phyloP scores from a whole-genome alignment of 2,888 invertebrate species.

The Chymomyza procnemis region DNA sequence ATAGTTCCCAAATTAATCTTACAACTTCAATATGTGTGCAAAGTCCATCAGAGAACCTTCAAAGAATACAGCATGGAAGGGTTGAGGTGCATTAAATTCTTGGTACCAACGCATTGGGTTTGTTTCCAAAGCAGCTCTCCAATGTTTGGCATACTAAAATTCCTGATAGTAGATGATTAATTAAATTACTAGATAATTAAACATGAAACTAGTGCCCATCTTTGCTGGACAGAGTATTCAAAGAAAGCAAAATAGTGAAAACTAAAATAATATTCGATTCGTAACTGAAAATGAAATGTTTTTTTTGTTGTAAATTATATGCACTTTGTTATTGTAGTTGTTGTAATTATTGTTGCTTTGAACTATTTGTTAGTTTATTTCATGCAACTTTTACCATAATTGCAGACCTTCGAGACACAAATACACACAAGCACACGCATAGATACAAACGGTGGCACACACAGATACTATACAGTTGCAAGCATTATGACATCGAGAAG shows the following conservation, averaged over 20 bases:
- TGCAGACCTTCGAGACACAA: slow-evolving; percentile 42
- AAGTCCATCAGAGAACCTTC: no score
- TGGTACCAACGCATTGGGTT: no score
- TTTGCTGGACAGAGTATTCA: neutral
- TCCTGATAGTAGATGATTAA: no score
- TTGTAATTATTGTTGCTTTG: slow-evolving; percentile 5
- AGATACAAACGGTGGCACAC: slow-evolving; percentile 18
- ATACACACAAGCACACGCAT: slow-evolving; percentile 8
- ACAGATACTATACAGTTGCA: slow-evolving; percentile 31
- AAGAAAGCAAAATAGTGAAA: slow-evolving; percentile 24
- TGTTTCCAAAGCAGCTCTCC: no score
- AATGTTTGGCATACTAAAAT: no score
- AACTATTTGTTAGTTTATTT: slow-evolving; percentile 27
- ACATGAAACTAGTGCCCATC: no score
- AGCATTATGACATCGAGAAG: slow-evolving; percentile 68
- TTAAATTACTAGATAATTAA: no score
- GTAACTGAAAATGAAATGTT: slow-evolving; percentile 60
- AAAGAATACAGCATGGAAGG: no score
- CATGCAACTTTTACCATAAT: slow-evolving; percentile 72
- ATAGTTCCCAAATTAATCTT: no score
- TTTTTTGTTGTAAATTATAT: slow-evolving; percentile 37
- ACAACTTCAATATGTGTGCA: no score
- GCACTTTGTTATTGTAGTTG: slow-evolving; percentile 28
- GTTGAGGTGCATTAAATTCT: no score
- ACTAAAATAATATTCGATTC: slow-evolving; percentile 51